Evolutionary conservation across 2,888 invertebrate genomes (phyloP).

Genomic region (Ethmia dodecea): DNA sequence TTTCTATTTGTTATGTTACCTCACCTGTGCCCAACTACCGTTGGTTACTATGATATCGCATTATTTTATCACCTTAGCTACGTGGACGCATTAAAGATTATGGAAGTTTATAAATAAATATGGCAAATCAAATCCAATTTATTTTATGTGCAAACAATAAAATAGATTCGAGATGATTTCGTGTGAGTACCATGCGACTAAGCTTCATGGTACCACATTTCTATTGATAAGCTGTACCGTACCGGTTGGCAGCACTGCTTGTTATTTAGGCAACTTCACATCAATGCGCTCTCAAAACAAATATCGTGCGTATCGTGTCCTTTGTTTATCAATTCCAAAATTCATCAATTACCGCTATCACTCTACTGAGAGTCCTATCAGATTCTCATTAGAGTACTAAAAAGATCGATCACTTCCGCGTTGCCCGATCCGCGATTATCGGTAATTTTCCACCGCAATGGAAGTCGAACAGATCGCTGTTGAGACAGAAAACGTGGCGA

Average conservation of each 20-base stretch:
- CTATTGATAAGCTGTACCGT: slow-evolving; percentile 1
- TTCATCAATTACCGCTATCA: slow-evolving; percentile 27
- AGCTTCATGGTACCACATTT: slow-evolving; percentile 6
- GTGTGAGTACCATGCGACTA: no score
- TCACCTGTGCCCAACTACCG: no score
- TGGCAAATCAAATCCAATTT: no score
- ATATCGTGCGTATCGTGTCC: slow-evolving; percentile 36
- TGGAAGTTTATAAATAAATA: no score
- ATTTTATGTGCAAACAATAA: no score
- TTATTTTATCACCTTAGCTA: no score
- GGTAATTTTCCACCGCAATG: slow-evolving; percentile 45
- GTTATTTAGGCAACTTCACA: slow-evolving; percentile 67
- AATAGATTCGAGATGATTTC: no score
- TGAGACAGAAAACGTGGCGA: slow-evolving; percentile 71
- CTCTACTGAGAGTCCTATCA: slow-evolving; percentile 24
- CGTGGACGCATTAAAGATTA: no score
- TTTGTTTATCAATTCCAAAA: slow-evolving; percentile 42
- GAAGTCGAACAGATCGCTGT: slow-evolving; percentile 64
- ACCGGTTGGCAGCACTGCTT: slow-evolving; percentile 21
- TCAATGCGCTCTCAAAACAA: slow-evolving; percentile 66
- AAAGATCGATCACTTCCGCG: slow-evolving; percentile 21
- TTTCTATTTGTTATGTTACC: no score
- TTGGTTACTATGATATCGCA: no score
- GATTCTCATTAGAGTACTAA: slow-evolving; percentile 20
- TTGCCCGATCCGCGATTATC: slow-evolving; percentile 23